phyloP scores from a whole-genome alignment of 2,797 vertebrate species.

The Chiroxiphia lanceolata region DNA sequence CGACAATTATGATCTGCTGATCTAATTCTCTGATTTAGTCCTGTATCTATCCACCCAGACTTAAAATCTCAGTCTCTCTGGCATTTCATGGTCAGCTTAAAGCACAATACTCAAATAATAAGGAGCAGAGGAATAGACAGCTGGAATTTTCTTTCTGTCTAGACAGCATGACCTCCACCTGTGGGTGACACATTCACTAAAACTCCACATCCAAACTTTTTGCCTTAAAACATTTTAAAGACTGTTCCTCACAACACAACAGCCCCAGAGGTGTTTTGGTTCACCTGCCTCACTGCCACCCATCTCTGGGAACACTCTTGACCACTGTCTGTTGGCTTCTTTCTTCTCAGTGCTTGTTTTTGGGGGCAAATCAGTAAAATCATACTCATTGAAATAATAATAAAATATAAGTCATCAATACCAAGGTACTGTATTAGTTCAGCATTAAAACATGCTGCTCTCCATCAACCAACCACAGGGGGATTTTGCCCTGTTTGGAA shows the following conservation, averaged over 20 bases:
- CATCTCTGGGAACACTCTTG: accelerated
- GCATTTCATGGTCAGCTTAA: not conserved
- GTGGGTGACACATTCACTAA: not conserved
- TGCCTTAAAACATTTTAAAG: not conserved
- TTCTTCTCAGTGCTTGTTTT: not conserved
- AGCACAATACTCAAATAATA: not conserved
- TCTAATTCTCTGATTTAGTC: not conserved
- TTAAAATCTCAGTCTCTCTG: not conserved
- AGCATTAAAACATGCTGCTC: not conserved
- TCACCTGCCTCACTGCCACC: not conserved
- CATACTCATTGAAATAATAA: no score
- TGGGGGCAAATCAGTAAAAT: not conserved
- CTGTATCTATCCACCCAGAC: not conserved
- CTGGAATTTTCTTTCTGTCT: not conserved
- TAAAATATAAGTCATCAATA: no score
- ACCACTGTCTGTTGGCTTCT: not conserved
- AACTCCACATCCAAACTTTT: not conserved
- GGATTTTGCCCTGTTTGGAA: not conserved
- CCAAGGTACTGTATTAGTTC: not conserved
- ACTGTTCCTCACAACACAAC: not conserved
- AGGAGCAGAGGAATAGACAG: not conserved
- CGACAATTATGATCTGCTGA: not conserved
- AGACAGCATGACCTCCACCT: not conserved
- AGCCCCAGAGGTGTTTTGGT: not conserved
- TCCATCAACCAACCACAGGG: accelerated